Evolutionary conservation across 2,888 invertebrate genomes (phyloP).

Genomic region (Odontothrips loti): DNA sequence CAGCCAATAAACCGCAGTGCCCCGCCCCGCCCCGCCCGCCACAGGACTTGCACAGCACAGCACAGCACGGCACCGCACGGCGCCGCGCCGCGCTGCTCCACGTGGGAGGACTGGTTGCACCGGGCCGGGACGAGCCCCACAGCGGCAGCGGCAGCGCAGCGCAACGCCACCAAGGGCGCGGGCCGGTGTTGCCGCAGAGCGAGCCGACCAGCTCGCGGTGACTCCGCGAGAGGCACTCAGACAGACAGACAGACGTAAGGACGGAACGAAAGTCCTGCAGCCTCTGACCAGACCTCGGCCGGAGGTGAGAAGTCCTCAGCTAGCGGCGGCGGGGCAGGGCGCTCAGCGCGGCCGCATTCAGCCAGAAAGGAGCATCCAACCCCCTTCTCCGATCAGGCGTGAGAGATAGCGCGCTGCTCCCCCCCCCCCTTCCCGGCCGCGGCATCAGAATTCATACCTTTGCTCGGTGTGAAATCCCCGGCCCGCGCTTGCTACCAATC

Average conservation of each 20-base stretch:
- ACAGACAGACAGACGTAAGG: not conserved
- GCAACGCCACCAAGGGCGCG: not conserved
- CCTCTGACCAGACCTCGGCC: not conserved
- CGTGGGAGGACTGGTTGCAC: conserved; percentile 9
- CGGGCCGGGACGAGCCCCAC: not conserved
- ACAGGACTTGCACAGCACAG: conserved; percentile 8
- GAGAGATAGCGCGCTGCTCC: not conserved
- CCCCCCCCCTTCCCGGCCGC: not conserved
- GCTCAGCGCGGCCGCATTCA: not conserved
- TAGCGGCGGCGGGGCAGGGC: too few species aligned
- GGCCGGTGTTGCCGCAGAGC: not conserved
- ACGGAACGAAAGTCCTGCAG: not conserved
- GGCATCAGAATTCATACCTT: not conserved
- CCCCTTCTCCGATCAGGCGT: conserved; percentile 19
- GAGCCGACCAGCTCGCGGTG: not conserved
- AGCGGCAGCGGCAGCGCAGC: not conserved
- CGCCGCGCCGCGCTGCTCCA: not conserved
- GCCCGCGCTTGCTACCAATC: not conserved
- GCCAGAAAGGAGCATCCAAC: not conserved
- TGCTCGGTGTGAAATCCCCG: not conserved
- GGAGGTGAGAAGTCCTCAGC: not conserved
- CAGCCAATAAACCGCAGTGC: conserved; percentile 1
- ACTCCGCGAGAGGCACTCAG: too few species aligned
- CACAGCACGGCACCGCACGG: too few species aligned
- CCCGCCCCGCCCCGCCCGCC: not conserved